Base-by-base conservation (phyloP, 2,797 vertebrate species). In the Girardinus metallicus region DNA sequence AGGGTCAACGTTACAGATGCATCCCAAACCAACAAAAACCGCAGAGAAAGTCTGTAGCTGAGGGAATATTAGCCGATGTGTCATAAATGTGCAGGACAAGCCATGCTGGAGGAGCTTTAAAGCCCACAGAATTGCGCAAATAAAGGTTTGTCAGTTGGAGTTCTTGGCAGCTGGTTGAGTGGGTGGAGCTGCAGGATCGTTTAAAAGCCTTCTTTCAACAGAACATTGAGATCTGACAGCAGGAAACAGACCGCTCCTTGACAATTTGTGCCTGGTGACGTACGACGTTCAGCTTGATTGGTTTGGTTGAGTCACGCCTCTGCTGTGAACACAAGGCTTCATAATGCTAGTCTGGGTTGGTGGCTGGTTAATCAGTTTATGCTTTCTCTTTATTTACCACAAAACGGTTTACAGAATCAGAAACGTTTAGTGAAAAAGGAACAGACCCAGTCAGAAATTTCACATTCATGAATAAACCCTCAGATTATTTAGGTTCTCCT, bases 141-240 rank as follows among this genome's bases (percentile, higher is more conserved):
- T 71, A 44, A 71, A 71, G 68, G 26, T 71, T 71, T 71, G 41
- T 71, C 23, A 16, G 31, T 39, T 36, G 23, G 31, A 34, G 60
- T 36, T 21, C 26, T 5, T 47, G 81, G 75, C 83, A 23, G 41
- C 6, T 4, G 12, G 53, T 34, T 21, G 3, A 1, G 1, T 71
- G 66, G 85, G 78, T 8, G 78, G 68, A 75, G 85, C 1, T 39
- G 5, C 1, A 53, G 47, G 57, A 31, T 23, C 23, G 4, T 36
- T 75, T 57, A 9, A 43, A 80, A 49, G 15, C 5, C 79, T 23
- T 89, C 53, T 70, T 79, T 87, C 85, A 79, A 83, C 72, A 26
- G 60, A 21, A 66, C 68, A 51, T 70, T 76, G 80, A 44, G 46
- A 64, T 55, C 70, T 44, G 77, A 51, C 80, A 60, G 72, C 76